Evolutionary conservation across 2,113 vertebrate genomes (phyloP), one percentile per base, ranked within the genome.

Genomic region (Nesoenas mayeri): DNA sequence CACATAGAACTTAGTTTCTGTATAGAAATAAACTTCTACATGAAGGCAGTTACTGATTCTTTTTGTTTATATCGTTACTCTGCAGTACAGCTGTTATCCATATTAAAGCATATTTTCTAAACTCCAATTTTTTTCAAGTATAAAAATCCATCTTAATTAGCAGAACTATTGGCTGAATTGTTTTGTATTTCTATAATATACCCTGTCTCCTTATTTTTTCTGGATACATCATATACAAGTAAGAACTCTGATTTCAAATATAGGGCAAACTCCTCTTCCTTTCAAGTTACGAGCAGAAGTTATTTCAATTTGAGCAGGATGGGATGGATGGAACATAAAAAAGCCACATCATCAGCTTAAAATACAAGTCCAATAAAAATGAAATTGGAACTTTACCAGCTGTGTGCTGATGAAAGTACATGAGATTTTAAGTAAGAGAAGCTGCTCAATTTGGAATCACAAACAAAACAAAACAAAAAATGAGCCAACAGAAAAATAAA

Each of bases 291-390:
- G 79, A 75, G 84, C 91, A 94, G 92, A 95, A 96, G 92, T 94
- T 96, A 92, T 93, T 93, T 96, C 95, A 92, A 90, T 96, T 94
- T 92, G 83, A 89, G 93, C 91, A 94, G 91, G 92, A 94, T 62
- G 82, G 93, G 96, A 86, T 3, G 85, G 85, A 93, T 71, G 88
- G 91, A 97, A 94, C 95, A 93, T 84, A 94, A 96, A 96, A 96
- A 95, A 96, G 92, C 96, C 96, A 96, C 95, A 95, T 96, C 95
- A 96, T 96, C 93, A 91, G 53, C 93, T 96, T 93, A 94, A 95
- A 97, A 93, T 93, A 97, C 90, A 93, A 95, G 96, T 84, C 95
- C 88, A 94, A 96, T 95, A 96, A 96, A 96, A 96, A 94, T n/a
- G 44, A 92, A 91, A 65, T 84, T 96, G 95, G 96, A 96, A 93